Evolutionary conservation across 2,797 vertebrate species (phyloP).

Genomic region (Manis javanica): DNA sequence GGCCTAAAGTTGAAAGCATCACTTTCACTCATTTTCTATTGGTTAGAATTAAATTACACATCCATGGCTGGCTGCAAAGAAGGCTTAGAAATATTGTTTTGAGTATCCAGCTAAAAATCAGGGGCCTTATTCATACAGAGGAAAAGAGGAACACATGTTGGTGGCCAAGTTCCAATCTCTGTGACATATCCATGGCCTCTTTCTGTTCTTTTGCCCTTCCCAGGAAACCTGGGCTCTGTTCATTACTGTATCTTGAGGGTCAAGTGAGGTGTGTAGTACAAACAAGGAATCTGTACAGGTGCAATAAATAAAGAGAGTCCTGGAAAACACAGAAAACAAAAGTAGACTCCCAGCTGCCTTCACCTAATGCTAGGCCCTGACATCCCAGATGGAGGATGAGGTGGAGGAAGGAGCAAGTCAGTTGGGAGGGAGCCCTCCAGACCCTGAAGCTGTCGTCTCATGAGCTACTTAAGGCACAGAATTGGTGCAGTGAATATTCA

Average conservation of each 20-base stretch:
- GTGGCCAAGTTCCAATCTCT: background rate
- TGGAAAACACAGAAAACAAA: background rate
- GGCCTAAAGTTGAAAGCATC: background rate
- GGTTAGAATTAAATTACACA: background rate
- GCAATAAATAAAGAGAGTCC: background rate
- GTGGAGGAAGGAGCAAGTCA: accelerated
- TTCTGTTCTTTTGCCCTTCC: background rate
- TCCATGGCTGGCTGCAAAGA: background rate
- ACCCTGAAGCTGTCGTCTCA: background rate
- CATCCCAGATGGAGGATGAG: no score
- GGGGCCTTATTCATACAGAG: background rate
- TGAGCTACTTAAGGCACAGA: accelerated
- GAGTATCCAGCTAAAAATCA: background rate
- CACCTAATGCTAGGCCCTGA: background rate
- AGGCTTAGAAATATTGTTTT: background rate
- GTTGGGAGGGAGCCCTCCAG: background rate
- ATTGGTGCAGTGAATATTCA: background rate
- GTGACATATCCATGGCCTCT: background rate
- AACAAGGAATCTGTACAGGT: background rate
- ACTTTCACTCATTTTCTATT: background rate
- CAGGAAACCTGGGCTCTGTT: background rate
- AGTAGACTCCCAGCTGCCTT: background rate
- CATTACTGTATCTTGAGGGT: background rate
- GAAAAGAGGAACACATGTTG: background rate
- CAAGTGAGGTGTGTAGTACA: background rate